These are phyloP conservation scores for Amblyteles armatorius DNA, from an alignment of 2,888 invertebrate species.

Conservation along the genomic window DNA sequence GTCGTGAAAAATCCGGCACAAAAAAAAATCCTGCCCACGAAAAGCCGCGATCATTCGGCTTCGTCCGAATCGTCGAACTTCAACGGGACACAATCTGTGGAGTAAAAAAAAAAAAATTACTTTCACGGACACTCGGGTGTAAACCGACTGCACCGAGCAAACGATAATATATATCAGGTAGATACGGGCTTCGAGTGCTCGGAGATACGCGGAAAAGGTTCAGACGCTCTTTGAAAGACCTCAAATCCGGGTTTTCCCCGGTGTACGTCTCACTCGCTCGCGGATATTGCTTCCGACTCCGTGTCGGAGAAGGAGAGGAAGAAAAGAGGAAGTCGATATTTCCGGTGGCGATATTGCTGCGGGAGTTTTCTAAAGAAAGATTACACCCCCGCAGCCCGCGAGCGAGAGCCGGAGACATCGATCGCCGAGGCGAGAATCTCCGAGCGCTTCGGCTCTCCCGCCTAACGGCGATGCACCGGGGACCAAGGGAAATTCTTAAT, in stretches of 20 bases:
- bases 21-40: not conserved
- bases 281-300: constrained; percentile 43
- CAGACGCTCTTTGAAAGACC: constrained; percentile 51
- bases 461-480: not conserved
- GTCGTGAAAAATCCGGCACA: constrained; percentile 4
- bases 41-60: not conserved
- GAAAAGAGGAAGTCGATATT: constrained; percentile 43
- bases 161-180: constrained; percentile 29
- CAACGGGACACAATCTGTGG: not conserved
- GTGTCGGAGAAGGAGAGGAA: not conserved
- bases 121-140: constrained; percentile 27
- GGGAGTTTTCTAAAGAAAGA: constrained; percentile 51
- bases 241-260: constrained; percentile 44
- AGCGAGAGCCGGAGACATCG: not conserved
- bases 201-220: constrained; percentile 17
- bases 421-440: not conserved
- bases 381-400: constrained; percentile 31
- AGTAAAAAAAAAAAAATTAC: not conserved
- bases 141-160: not conserved
- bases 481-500: not conserved
- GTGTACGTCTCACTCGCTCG: constrained; percentile 23
- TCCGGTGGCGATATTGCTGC: constrained; percentile 59
- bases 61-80: constrained; percentile 2
- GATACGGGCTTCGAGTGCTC: constrained; percentile 25
- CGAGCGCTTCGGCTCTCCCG: not conserved